phyloP scores from a whole-genome alignment of 1,140 invertebrate genomes.

The Dendroctonus ponderosae region DNA sequence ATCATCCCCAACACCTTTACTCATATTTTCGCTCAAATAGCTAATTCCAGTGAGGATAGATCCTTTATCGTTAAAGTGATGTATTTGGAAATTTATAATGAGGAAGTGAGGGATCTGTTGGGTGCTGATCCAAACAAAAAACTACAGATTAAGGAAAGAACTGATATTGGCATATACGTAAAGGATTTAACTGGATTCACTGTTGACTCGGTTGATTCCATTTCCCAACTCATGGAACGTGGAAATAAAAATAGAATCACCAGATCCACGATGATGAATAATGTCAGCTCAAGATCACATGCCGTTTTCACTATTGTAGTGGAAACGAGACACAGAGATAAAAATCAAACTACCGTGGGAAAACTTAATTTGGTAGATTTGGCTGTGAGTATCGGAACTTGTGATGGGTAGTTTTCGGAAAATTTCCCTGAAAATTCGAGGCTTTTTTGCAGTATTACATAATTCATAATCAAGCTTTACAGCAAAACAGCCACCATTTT shows the following conservation, averaged over 20 bases:
- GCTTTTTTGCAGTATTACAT: not conserved
- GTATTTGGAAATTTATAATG: conserved; percentile 96
- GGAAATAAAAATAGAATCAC: conserved; percentile 82
- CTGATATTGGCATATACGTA: conserved; percentile 92
- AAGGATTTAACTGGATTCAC: conserved; percentile 85
- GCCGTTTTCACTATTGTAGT: conserved; percentile 98
- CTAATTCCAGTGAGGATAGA: conserved; percentile 69
- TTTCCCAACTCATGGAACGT: conserved; percentile 86
- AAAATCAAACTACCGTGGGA: conserved; percentile 70
- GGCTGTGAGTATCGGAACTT: conserved; percentile 54
- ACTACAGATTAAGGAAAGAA: conserved; percentile 71
- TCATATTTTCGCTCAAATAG: conserved; percentile 94
- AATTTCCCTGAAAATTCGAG: not conserved
- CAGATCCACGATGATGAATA: conserved; percentile 98
- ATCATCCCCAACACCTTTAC: conserved; percentile 97
- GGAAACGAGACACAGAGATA: conserved; percentile 83
- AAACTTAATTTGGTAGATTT: conserved; percentile 74
- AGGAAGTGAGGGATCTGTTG: conserved; percentile 91
- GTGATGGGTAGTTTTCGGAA: not conserved
- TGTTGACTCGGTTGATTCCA: conserved; percentile 83
- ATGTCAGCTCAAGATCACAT: conserved; percentile 95
- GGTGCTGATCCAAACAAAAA: conserved; percentile 67
- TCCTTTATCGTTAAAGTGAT: conserved; percentile 91
- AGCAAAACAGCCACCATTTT: too few species aligned
- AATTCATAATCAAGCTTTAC: too few species aligned